Base-by-base conservation (phyloP, 2,888 invertebrate genomes). In the Himalopsyche kuldschensis region DNA sequence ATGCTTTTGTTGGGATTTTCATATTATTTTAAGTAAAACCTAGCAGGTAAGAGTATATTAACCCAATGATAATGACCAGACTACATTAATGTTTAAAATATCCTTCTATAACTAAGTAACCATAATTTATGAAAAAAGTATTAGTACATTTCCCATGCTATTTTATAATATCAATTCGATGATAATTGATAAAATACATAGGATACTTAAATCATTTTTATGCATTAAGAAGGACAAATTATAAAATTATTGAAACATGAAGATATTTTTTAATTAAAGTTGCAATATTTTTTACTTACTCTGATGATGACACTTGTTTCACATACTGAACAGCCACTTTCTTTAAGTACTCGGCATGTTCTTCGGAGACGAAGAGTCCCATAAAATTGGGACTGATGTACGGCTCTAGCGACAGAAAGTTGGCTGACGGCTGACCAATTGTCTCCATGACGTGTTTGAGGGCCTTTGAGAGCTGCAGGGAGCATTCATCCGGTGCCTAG, bases 341-440 rank as follows among this genome's bases (percentile, higher is more conserved):
- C 89, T 95, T 96, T 82, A 97, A 91, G 89, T 96, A 95, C 87
- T 95, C 95, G 0, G 96, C 96, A 90, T 96, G 95, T 86, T 95
- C 93, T 87, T 97, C 96, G 17, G 95, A 95, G 2, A 97, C 94
- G 90, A 97, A 97, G 78, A 97, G 93, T 0, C 97, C 98, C 95
- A 98, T 97, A 89, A 97, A 98, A 90, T 97, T 97, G 24, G 95
- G 95, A 35, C 97, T 97, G 78, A 96, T 94, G 88, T 97, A 97
- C 0, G 95, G 94, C 89, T 97, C 97, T 79, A 97, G 90, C 87
- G 94, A 94, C 5, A 96, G 90, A 0, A 94, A 93, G 84, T 93
- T 93, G 87, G 93, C 93, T 31, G 96, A 91, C 77, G 93, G 92
- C 75, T 94, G 93, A 1, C 95, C 94, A 41, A 94, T 93, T 89